phyloP scores from a whole-genome alignment of 2,888 invertebrate species.

The Lordiphosa fenestrarum region DNA sequence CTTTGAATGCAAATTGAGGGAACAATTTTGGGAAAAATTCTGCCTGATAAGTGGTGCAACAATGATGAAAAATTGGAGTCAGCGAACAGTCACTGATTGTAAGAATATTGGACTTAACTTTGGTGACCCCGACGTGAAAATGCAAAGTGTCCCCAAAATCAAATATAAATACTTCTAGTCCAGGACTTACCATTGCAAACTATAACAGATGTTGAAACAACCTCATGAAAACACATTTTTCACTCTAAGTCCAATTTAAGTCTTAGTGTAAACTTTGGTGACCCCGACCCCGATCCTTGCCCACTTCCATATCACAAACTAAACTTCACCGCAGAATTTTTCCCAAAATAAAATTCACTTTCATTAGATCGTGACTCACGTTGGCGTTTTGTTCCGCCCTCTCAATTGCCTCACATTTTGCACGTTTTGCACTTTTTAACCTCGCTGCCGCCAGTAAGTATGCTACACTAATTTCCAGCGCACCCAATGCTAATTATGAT shows the following conservation, averaged over 20 bases:
- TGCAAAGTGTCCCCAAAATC: too few relatives aligned
- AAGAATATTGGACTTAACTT: too few relatives aligned
- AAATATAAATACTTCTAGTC: too few relatives aligned
- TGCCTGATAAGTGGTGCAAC: too few relatives aligned
- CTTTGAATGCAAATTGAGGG: too few relatives aligned
- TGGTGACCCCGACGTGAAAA: too few relatives aligned
- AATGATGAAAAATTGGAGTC: too few relatives aligned
- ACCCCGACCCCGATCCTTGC: background rate
- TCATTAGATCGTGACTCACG: slow-evolving; percentile 27
- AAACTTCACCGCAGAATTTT: background rate
- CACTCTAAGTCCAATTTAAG: too few relatives aligned
- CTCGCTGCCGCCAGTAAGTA: slow-evolving; percentile 20
- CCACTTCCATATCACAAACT: too few relatives aligned
- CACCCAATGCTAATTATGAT: slow-evolving; percentile 68
- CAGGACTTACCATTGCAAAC: background rate
- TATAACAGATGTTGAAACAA: background rate
- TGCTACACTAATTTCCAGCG: slow-evolving; percentile 54
- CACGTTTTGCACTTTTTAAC: slow-evolving; percentile 38
- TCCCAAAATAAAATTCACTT: slow-evolving; percentile 1
- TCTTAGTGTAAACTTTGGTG: background rate
- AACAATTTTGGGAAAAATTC: too few relatives aligned
- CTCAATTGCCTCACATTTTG: slow-evolving; percentile 7
- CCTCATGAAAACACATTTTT: background rate
- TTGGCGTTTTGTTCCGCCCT: slow-evolving; percentile 1
- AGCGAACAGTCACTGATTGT: too few relatives aligned